A percentile compares a stretch with the other conserved stretches of the same genome.
Conservation (phyloP, 2,888 invertebrate genomes). For the Gerris lacustris region DNA sequence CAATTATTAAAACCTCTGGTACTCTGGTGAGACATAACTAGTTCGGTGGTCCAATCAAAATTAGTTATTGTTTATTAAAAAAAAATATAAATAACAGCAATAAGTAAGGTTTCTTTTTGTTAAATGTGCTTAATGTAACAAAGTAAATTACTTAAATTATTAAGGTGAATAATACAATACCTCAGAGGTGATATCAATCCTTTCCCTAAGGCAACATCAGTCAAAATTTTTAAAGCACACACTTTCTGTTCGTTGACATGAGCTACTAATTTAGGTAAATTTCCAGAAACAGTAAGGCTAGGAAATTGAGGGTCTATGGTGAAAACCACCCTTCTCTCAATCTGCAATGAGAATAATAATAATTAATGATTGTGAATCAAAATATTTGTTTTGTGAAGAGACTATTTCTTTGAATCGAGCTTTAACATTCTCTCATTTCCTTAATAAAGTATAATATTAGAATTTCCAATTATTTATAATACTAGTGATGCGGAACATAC, state of each 20-base stretch:
- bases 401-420: no score
- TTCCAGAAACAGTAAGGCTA: conserved; percentile 67
- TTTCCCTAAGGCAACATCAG: conserved; percentile 38
- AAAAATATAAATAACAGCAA: no score
- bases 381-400: no score
- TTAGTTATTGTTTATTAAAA: no score
- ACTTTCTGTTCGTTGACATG: conserved; percentile 89
- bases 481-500: no score
- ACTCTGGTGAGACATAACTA: background rate
- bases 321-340: conserved; percentile 66
- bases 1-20: background rate
- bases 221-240: conserved; percentile 47
- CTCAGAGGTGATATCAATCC: conserved; percentile 40
- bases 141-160: no score
- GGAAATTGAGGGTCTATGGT: conserved; percentile 81
- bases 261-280: conserved; percentile 71
- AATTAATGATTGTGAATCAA: background rate
- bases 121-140: no score
- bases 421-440: no score
- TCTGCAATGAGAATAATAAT: conserved; percentile 39
- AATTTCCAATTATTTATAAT: no score
- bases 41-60: no score
- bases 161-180: conserved; percentile 17
- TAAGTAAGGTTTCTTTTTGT: no score
- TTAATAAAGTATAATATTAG: no score